Evolutionary conservation across 1,140 invertebrate species (phyloP), one percentile per base, ranked within the genome.

Genomic region (Drosophila bifasciata): DNA sequence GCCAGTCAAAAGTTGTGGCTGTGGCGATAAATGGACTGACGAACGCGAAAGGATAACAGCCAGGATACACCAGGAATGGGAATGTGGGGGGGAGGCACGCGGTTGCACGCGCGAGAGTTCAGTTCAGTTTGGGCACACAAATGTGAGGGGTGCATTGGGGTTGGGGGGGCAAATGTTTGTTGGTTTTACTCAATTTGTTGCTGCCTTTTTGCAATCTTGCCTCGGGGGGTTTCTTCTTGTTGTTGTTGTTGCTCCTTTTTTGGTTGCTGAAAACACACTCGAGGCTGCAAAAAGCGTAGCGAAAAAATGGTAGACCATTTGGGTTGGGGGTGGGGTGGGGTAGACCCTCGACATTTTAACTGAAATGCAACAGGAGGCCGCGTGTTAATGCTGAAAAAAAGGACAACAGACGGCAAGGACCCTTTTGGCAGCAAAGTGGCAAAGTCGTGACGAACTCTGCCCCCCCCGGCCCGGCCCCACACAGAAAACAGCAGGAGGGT

Each of bases 381-480:
- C 68, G 62, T 77, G 79, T 77, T 81, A 83, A 81, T 77, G 74
- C 78, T 68, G 57, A 75, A 77, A 80, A 80, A 41, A 74, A 62
- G 49, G 75, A 69, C 53, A 73, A 76, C 68, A 49, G 52, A 19
- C 45, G 32, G 9, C 62, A 68, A 68, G 43, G 66, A 68, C 66
- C 66, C 66, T 68, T 68, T 68, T 11, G 63, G 53, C 62, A 68
- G 51, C 25, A 71, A 64, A 81, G 73, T 69, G 68, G 51, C 79
- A 68, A 71, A 70, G 71, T 75, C 70, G 60, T 69, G 79, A 74
- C 69, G 78, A 83, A 68, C 78, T 69, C 64, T 68, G 64, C 25
- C 67, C 67, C n/a, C n/a, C n/a, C n/a, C n/a, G n/a, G n/a, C n/a
- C n/a, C n/a, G n/a, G n/a, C n/a, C n/a, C 49, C 45, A 49, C 36